Evolutionary conservation across 1,140 invertebrate species (phyloP).

Genomic region (Steinernema khuongi): DNA sequence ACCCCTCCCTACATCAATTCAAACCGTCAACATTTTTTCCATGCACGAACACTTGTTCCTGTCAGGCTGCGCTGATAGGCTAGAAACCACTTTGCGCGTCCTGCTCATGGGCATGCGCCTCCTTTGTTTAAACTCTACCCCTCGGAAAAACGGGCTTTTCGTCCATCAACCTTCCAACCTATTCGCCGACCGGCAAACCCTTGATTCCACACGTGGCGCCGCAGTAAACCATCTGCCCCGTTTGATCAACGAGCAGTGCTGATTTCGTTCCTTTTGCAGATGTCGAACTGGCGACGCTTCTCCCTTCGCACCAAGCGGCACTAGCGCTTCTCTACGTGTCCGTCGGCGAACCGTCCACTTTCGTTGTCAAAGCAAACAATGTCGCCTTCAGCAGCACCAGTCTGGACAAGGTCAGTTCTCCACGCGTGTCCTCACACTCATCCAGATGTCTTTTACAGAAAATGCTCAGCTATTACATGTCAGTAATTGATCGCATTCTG

Average conservation of each 20-base stretch:
- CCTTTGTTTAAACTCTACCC: too few species aligned
- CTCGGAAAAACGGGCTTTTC: too few species aligned
- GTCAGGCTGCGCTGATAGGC: too few species aligned
- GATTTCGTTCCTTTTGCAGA: not conserved
- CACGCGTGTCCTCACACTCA: not conserved
- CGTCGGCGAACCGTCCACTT: not conserved
- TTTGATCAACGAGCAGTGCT: not conserved
- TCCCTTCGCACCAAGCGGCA: constrained; percentile 6
- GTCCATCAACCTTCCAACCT: too few species aligned
- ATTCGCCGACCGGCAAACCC: not conserved
- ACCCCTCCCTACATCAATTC: too few species aligned
- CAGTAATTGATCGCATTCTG: not conserved
- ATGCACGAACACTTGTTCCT: too few species aligned
- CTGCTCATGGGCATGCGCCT: too few species aligned
- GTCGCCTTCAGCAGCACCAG: not conserved
- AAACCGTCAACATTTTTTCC: too few species aligned
- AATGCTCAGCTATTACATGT: not conserved
- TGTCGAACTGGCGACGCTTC: not conserved
- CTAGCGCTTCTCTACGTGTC: not conserved
- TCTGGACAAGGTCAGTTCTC: not conserved
- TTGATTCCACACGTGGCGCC: not conserved
- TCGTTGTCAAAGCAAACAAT: not conserved
- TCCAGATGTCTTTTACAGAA: not conserved
- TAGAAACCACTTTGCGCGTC: too few species aligned
- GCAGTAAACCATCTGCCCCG: too few species aligned